Evolutionary conservation across 2,113 vertebrate species (phyloP), one percentile per base, ranked within the genome.

Genomic region (Colaptes auratus): DNA sequence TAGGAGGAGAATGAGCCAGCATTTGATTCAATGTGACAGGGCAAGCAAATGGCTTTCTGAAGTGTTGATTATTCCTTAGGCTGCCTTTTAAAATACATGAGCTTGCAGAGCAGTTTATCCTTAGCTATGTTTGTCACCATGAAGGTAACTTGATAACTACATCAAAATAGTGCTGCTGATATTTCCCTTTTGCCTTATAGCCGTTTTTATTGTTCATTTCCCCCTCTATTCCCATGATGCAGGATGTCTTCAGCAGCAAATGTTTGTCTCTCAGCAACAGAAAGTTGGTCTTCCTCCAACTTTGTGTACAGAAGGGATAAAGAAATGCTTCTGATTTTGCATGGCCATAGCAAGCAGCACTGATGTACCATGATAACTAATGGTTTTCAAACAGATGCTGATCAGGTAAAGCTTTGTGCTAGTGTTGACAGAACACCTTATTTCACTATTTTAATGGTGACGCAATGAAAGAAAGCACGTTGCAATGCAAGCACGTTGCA

Each of bases 191-290:
- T 25, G 64, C 89, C 6, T 94, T 93, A 78, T 83, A 96, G 70
- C 91, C 0, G 90, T 98, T 98, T 95, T 80, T 96, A 85, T 97
- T 96, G 89, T 97, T 93, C 3, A 79, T 75, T 88, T 91, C 67
- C 74, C 97, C 97, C 60, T 93, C 93, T 42, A 97, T 98, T 95
- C 81, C 98, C 96, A 96, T 96, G 80, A 98, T 98, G 58, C 86
- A 84, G 44, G 97, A 96, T 63, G 98, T 96, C 92, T 97, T 98
- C 86, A 97, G 86, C 18, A 98, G 97, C 72, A 97, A 95, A 19
- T 5, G 11, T 50, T 98, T 99, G 82, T 98, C 98, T 90, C 81
- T 98, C 27, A 42, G 98, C 98, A 82, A 50, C 11, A 5, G 91
- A 92, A 42, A 96, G 86, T 17, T 61, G 36, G 11, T 98, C 97